phyloP scores from a whole-genome alignment of 2,888 invertebrate species.

The Lithodes maja region DNA sequence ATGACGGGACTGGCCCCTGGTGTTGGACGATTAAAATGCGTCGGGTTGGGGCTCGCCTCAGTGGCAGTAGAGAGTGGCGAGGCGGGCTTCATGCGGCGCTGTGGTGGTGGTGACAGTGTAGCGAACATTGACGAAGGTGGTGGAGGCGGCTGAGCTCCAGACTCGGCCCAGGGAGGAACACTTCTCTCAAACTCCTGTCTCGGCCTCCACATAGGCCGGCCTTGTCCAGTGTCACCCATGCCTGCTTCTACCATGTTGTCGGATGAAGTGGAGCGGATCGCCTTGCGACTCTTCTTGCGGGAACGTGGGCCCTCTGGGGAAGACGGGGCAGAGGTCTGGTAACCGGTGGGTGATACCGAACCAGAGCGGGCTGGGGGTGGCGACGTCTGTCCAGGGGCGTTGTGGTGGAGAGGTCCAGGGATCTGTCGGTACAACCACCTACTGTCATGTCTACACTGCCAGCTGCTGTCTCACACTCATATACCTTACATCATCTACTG shows the following conservation, averaged over 20 bases:
- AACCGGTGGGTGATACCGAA: slow-evolving; percentile 36
- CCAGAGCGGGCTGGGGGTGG: slow-evolving; percentile 26
- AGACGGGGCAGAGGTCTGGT: slow-evolving; percentile 51
- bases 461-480: not conserved
- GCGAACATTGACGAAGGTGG: slow-evolving; percentile 45
- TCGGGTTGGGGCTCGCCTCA: slow-evolving; percentile 41
- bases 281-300: not conserved
- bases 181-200: not conserved
- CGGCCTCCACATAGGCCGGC: slow-evolving; percentile 31
- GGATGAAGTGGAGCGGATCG: too few species aligned
- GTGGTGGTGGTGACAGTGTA: not conserved
- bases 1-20: slow-evolving; percentile 53
- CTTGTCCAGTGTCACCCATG: not conserved
- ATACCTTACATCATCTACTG: not conserved
- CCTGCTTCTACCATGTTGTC: slow-evolving; percentile 30
- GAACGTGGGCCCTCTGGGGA: slow-evolving; percentile 39
- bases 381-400: not conserved
- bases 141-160: slow-evolving; percentile 64
- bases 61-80: slow-evolving; percentile 29
- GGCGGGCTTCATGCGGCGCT: slow-evolving; percentile 20
- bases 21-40: slow-evolving; percentile 61
- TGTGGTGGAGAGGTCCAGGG: not conserved
- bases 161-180: slow-evolving; percentile 66
- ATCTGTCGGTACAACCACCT: not conserved
- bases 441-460: not conserved